phyloP scores from a whole-genome alignment of 2,888 invertebrate species.

The Drosophila prostipennis region DNA sequence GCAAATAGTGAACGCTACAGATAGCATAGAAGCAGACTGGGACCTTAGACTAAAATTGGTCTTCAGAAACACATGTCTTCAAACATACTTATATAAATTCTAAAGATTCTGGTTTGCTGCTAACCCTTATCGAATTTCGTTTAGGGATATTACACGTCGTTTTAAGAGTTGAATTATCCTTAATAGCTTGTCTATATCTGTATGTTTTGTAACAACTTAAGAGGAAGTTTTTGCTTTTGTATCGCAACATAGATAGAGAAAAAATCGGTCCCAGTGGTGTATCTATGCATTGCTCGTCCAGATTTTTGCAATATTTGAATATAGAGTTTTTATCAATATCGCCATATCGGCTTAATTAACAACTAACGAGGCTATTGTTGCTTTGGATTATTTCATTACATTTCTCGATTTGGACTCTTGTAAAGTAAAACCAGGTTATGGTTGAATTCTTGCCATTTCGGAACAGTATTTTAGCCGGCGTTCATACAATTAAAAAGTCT shows the following conservation, averaged over 20 bases:
- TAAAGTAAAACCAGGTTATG: constrained; percentile 19
- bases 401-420: constrained; percentile 27
- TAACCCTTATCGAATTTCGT: neutral
- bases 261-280: neutral
- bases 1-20: constrained; percentile 52
- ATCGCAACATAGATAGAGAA: neutral
- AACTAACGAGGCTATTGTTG: constrained; percentile 79
- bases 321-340: constrained; percentile 52
- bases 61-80: neutral
- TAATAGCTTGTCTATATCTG: neutral
- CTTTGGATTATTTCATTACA: constrained; percentile 29
- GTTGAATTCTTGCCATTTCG: constrained; percentile 9
- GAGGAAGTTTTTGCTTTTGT: neutral
- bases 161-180: neutral
- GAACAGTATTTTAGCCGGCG: constrained; percentile 49
- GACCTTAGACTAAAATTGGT: constrained; percentile 13
- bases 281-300: constrained; percentile 5
- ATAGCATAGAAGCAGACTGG: constrained; percentile 11
- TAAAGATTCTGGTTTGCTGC: too few relatives aligned
- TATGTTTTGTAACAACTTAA: neutral
- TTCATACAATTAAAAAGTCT: constrained; percentile 41
- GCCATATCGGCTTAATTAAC: constrained; percentile 46
- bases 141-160: neutral
- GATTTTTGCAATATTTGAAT: constrained; percentile 70
- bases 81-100: neutral